Conservation (phyloP, 2,888 invertebrate species). For the Oxytorus armatus region DNA sequence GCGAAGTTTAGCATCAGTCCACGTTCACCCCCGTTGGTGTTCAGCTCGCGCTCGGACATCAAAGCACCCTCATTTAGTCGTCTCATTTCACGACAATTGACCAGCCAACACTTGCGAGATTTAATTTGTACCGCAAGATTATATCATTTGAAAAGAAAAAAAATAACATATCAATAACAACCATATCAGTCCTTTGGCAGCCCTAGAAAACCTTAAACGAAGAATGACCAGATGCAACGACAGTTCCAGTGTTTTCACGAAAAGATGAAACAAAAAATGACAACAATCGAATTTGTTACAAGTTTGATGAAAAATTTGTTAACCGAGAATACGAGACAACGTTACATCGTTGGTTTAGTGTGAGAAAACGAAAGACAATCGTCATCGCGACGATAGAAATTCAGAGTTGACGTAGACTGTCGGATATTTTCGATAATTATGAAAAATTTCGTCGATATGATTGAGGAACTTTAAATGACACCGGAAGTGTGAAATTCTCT, state of each 20-base stretch:
- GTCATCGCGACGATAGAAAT: neutral
- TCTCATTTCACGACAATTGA: neutral
- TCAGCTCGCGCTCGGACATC: slow-evolving; percentile 43
- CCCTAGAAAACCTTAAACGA: neutral
- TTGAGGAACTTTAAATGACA: too few species aligned
- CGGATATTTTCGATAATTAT: slow-evolving; percentile 2
- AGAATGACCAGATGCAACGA: slow-evolving; percentile 5
- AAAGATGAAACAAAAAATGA: slow-evolving; percentile 14
- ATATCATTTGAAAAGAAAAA: neutral
- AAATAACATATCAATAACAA: neutral
- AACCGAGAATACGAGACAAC: neutral
- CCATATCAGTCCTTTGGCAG: neutral
- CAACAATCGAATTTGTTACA: neutral
- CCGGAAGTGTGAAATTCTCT: neutral
- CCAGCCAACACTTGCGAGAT: neutral
- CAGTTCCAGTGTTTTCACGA: neutral
- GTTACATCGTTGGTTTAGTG: neutral
- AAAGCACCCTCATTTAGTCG: neutral
- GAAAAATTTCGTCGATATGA: slow-evolving; percentile 1
- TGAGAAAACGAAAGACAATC: neutral
- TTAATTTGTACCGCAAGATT: neutral
- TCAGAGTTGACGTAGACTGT: neutral
- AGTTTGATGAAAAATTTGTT: slow-evolving; percentile 4
- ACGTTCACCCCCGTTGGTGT: slow-evolving; percentile 73
- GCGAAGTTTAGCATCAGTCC: slow-evolving; percentile 73